These are phyloP conservation scores for Liopterus haemorrhoidalis DNA, from an alignment of 2,888 invertebrate species.

Conservation along the genomic window DNA sequence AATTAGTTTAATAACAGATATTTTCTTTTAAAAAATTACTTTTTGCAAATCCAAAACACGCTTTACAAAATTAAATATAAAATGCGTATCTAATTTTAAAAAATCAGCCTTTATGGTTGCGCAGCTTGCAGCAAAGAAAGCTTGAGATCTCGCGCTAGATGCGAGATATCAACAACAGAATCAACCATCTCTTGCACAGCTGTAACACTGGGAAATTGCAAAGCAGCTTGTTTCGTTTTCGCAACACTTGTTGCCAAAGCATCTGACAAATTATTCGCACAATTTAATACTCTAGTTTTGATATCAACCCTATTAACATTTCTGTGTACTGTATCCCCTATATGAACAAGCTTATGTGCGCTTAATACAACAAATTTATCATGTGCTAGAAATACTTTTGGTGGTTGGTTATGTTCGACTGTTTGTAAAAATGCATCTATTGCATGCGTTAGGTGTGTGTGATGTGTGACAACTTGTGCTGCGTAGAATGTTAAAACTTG, in stretches of 20 bases:
- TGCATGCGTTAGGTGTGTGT: conserved; percentile 76
- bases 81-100: no score
- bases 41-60: no score
- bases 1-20: no score
- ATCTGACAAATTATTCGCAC: conserved; percentile 75
- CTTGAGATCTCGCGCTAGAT: conserved; percentile 75
- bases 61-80: no score
- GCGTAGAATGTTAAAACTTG: conserved; percentile 83
- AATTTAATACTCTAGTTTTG: conserved; percentile 64
- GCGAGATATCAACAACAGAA: conserved; percentile 78
- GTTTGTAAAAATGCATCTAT: conserved; percentile 89
- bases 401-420: conserved; percentile 89
- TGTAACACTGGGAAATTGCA: conserved; percentile 84
- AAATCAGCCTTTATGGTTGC: conserved; percentile 46
- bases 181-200: conserved; percentile 94
- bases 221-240: conserved; percentile 85
- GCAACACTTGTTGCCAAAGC: conserved; percentile 75
- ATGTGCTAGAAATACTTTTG: conserved; percentile 86
- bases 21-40: no score
- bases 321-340: conserved; percentile 88
- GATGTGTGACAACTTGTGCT: conserved; percentile 78
- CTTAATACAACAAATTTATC: conserved; percentile 91
- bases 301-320: conserved; percentile 72
- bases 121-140: conserved; percentile 67
- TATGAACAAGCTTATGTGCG: conserved; percentile 88